These are phyloP conservation scores for Amyelois transitella DNA, from an alignment of 1,140 invertebrate species.

Conservation along the genomic window DNA sequence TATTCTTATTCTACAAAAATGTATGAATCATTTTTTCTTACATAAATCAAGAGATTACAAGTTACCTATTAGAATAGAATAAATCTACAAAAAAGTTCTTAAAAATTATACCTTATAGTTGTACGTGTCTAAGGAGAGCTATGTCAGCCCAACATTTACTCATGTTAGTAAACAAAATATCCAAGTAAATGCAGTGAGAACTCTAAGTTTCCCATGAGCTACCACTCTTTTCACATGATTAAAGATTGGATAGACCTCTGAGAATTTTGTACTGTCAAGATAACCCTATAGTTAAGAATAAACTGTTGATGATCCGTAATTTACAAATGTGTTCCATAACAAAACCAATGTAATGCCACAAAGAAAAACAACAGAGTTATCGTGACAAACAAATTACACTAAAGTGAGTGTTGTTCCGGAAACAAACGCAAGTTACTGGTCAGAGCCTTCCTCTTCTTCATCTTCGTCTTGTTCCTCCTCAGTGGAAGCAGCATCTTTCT, in stretches of 20 bases:
- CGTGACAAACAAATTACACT: constrained; percentile 69
- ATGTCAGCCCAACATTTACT: constrained; percentile 54
- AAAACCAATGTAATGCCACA: constrained; percentile 28
- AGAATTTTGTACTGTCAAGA: constrained; percentile 60
- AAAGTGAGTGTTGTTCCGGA: constrained; percentile 50
- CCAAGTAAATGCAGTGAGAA: constrained; percentile 42
- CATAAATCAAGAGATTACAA: constrained; percentile 70
- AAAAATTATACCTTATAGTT: constrained; percentile 69
- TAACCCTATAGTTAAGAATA: constrained; percentile 33
- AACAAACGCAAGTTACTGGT: constrained; percentile 59
- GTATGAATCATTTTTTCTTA: constrained; percentile 50
- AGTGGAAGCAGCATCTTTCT: constrained; percentile 65
- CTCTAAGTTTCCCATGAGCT: neutral
- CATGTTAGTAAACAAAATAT: constrained; percentile 48
- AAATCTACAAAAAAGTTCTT: constrained; percentile 69
- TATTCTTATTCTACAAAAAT: constrained; percentile 58
- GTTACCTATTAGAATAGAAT: constrained; percentile 65
- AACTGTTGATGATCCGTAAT: neutral
- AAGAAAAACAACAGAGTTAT: constrained; percentile 46
- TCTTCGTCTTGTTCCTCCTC: constrained; percentile 73
- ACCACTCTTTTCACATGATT: constrained; percentile 43
- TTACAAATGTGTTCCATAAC: constrained; percentile 2
- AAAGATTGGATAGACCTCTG: constrained; percentile 53
- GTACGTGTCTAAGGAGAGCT: constrained; percentile 68
- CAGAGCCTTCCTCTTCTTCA: constrained; percentile 70